Base-by-base conservation (phyloP, 2,888 invertebrate genomes). In the Campoplex nolae region DNA sequence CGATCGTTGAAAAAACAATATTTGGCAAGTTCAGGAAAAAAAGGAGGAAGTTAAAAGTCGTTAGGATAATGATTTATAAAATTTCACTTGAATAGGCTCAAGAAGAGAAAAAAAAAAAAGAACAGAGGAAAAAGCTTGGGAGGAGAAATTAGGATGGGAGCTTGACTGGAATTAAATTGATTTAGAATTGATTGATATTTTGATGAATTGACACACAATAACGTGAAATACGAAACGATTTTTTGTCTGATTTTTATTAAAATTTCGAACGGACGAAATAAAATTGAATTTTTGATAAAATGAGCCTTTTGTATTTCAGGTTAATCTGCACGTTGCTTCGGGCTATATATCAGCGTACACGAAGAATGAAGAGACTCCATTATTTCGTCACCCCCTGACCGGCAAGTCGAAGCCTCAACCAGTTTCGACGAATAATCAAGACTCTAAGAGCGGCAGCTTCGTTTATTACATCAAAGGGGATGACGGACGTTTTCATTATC, bases 401-500 rank as follows among this genome's bases (percentile, higher is more conserved):
- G 91, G 90, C 38, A 91, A 90, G 76, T 93, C 90, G 85, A 91
- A 93, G 83, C 92, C 92, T 51, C 91, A 93, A 86, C 89, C 92
- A 95, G 92, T 95, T 93, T 76, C 95, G 94, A 84, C 95, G 94
- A 92, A 95, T 96, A 11, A 95, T 95, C 82, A 96, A 96, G 23
- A 95, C 94, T 87, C 95, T 95, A 86, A 96, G 95, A 74, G 96
- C 96, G 91, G 92, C 51, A 92, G 91, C 88, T 95, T 97, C 92
- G 96, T 97, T 91, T 97, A 97, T 94, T 96, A 97, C 90, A 95
- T 97, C 86, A 96, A 96, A 91, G 97, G 97, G 89, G 96, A 96
- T 91, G 97, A 97, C 92, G 96, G 96, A n/a, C 95, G 97, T 3
- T 96, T 97, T 45, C 96, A 97, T 93, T 97, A 97, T 93, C 97